Evolutionary conservation across 2,113 vertebrate species (phyloP), one percentile per base, ranked within the genome.

Genomic region (Conger conger): DNA sequence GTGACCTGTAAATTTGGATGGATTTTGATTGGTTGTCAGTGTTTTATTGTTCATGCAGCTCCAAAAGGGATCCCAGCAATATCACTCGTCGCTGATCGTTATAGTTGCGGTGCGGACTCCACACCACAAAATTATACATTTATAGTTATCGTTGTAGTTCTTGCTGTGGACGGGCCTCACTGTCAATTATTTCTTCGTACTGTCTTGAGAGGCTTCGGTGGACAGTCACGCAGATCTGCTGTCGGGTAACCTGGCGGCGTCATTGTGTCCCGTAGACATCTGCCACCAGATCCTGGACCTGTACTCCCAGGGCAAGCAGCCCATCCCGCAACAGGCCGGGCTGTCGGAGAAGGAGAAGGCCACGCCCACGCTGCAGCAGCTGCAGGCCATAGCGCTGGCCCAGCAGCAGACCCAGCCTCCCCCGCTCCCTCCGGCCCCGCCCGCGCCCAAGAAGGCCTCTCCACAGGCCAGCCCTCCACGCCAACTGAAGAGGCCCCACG

Each of bases 241-340:
- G 3, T 73, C 27, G n/a, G 68, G 23, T 30, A 73, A 73, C 68
- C 11, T 73, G n/a, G 11, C 9, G 2, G 2, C 9, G n/a, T 30
- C 33, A 33, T 20, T n/a, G 80, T 76, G 4, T 87, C 76, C 0
- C 38, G 2, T 88, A 99, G 98, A 99, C 83, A 99, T 99, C 91
- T 99, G 98, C 92, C 98, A 99, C 90, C 98, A 99, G 94, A 99
- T 99, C 92, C 95, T 99, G 92, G 98, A 99, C 85, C 94, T 99
- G 0, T 99, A 99, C 94, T 99, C 98, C 0, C 98, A 99, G 91
- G 98, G 98, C 40, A 99, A 99, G 87, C 98, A 99, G 82, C 98
- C 98, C 85, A 99, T 99, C 93, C 98, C 98, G 84, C 98, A 99
- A 90, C 97, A 97, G 88, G 95, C 96, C 1, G 95, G 95, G 50